Evolutionary conservation across 2,888 invertebrate species (phyloP), one percentile per base, ranked within the genome.

Genomic region (Carabus problematicus): DNA sequence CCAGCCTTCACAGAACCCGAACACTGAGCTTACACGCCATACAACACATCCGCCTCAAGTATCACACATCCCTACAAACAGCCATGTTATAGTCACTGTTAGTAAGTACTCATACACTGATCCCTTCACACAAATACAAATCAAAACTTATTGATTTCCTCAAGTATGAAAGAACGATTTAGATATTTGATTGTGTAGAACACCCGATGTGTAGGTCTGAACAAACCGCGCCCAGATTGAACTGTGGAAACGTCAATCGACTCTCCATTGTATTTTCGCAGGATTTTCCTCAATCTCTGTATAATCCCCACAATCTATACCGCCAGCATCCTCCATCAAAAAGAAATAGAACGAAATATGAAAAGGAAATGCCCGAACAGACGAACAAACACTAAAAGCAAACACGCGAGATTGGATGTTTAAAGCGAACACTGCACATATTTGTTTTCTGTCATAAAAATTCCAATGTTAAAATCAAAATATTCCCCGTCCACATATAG

Each of bases 401-500:
- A 45, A 45, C 45, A 45, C 12, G 7, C 12, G 14, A 45, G 14
- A 45, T 45, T 45, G 11, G 14, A 45, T 4, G 11, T 12, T 6
- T 45, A 45, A 12, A 12, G 14, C 11, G 45, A 45, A 3, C 12
- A 45, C 7, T 3, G 14, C 12, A 45, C 12, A 45, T 45, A 6
- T 45, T 45, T 45, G 45, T 29, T 45, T 12, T 45, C 45, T 45
- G 14, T 45, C 45, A 45, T 12, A 45, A 45, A 45, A 45, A 45
- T 6, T 12, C 45, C 12, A 45, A 12, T 45, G 45, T 14, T 3
- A 45, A 12, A 45, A 45, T 45, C 11, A 45, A 12, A 45, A 45
- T 45, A 45, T 45, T 6, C n/a, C 45, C 7, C 45, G 7, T 12
- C n/a, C 11, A 45, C 29, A 3, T 29, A 29, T 29, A 29, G 29